Conservation (phyloP, 2,888 invertebrate genomes). For the Thera obeliscata region DNA sequence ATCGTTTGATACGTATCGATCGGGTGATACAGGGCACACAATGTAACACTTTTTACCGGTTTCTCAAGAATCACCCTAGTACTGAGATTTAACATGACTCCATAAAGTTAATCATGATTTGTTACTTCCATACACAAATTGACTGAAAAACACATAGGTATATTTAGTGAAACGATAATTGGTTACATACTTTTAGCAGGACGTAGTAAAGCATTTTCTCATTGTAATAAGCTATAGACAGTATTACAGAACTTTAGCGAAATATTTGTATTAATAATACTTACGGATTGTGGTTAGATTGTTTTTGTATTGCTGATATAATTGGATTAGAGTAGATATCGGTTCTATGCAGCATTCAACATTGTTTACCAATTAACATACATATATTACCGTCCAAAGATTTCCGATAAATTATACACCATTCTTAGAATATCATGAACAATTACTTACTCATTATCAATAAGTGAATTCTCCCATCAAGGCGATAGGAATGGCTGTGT, state of each 20-base stretch:
- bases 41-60: too few species aligned
- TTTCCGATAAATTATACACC: not conserved
- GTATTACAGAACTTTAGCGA: not conserved
- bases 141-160: constrained; percentile 7
- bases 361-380: not conserved
- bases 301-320: not conserved
- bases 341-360: not conserved
- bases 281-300: not conserved
- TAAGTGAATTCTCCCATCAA: too few species aligned
- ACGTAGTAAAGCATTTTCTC: not conserved
- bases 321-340: not conserved
- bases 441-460: not conserved
- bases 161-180: not conserved
- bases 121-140: constrained; percentile 4
- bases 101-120: not conserved
- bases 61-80: not conserved
- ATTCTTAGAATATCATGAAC: not conserved
- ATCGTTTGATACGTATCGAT: too few species aligned
- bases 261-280: not conserved
- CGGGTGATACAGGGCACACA: too few species aligned
- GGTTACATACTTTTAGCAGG: too few species aligned
- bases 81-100: constrained; percentile 1
- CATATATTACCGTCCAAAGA: constrained; percentile 1
- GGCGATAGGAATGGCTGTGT: not conserved
- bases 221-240: not conserved